Evolutionary conservation across 2,888 invertebrate genomes (phyloP).

Genomic region (Nephrotoma flavescens): DNA sequence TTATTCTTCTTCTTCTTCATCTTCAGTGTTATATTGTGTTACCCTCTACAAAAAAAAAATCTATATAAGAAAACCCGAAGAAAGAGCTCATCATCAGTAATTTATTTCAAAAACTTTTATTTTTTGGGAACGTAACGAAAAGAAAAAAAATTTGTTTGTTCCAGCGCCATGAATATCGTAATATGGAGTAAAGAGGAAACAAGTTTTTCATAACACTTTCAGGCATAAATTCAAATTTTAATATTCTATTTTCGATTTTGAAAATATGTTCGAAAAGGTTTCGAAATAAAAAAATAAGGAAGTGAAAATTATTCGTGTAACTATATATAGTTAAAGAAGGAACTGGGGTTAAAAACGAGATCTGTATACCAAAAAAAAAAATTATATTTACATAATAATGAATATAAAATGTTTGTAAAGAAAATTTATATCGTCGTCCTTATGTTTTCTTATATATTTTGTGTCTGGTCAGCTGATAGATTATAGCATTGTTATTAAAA

Average conservation of each 20-base stretch:
- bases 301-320: not conserved
- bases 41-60: not conserved
- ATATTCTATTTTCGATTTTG: not conserved
- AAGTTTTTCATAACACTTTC: not conserved
- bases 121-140: not conserved
- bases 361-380: not conserved
- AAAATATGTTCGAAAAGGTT: not conserved
- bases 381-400: not conserved
- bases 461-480: not conserved
- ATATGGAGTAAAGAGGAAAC: not conserved
- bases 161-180: not conserved
- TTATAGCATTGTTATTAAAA: not conserved
- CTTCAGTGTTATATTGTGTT: not conserved
- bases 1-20: not conserved
- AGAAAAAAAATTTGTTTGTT: not conserved
- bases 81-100: not conserved
- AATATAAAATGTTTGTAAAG: not conserved
- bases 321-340: not conserved
- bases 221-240: not conserved
- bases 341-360: not conserved
- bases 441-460: not conserved
- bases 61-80: not conserved
- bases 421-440: not conserved
- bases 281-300: not conserved
- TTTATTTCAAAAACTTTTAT: not conserved